Evolutionary conservation across 2,888 invertebrate genomes (phyloP).

Genomic region (Rugalucina vietnamica): DNA sequence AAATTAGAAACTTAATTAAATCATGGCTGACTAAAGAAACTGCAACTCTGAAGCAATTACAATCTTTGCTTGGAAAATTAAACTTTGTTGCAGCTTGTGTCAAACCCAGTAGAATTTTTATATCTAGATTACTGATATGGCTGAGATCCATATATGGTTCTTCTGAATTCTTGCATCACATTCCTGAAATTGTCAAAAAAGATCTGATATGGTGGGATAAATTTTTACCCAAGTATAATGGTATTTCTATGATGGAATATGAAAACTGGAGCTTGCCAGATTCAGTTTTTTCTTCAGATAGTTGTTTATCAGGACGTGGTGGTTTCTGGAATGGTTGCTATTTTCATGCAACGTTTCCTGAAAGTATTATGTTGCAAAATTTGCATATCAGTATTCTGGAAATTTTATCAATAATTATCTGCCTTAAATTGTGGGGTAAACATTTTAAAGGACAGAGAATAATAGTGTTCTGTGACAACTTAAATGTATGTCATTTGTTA

Average conservation of each 20-base stretch:
- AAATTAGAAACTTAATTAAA: slow-evolving; percentile 18
- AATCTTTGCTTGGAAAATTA: slow-evolving; percentile 35
- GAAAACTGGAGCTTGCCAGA: no score
- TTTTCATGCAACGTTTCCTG: slow-evolving; percentile 30
- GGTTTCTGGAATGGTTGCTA: no score
- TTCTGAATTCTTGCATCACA: neutral
- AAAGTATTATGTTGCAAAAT: neutral
- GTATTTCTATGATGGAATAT: no score
- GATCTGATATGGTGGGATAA: slow-evolving; percentile 39
- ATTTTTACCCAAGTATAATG: slow-evolving; percentile 17
- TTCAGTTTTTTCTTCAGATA: no score
- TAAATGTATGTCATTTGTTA: neutral
- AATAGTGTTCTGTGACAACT: slow-evolving; percentile 34
- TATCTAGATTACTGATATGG: neutral
- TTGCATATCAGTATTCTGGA: slow-evolving; percentile 39
- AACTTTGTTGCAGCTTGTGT: slow-evolving; percentile 43
- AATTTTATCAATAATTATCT: slow-evolving; percentile 33
- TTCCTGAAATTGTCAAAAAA: slow-evolving; percentile 24
- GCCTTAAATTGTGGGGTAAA: slow-evolving; percentile 31
- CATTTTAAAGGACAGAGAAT: neutral
- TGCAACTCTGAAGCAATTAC: slow-evolving; percentile 31
- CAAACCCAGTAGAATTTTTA: neutral
- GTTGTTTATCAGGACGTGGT: slow-evolving; percentile 32
- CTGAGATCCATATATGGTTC: neutral
- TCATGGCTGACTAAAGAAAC: slow-evolving; percentile 12